Evolutionary conservation across 2,113 vertebrate genomes (phyloP).

Genomic region (Vulpes vulpes): DNA sequence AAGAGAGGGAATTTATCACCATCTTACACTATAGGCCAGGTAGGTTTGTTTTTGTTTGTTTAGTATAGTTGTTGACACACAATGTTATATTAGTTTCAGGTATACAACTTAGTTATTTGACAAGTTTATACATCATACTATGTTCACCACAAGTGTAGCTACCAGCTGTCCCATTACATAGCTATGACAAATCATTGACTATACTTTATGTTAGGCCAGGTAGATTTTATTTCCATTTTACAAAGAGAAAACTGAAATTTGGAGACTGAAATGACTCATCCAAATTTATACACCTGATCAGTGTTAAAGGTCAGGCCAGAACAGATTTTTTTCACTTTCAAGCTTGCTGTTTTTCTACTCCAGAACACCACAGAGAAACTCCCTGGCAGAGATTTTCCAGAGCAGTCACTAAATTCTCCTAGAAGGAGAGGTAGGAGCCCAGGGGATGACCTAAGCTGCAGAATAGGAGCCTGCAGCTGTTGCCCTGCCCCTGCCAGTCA

Average conservation of each 20-base stretch:
- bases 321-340: background rate
- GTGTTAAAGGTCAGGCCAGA: background rate
- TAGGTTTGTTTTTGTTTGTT: background rate
- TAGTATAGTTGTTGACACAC: background rate
- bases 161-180: background rate
- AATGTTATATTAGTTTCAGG: background rate
- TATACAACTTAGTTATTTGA: background rate
- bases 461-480: fast-evolving
- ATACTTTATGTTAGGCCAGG: too few species aligned
- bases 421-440: fast-evolving
- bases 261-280: background rate
- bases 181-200: background rate
- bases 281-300: background rate
- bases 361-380: too few species aligned
- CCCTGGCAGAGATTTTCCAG: background rate
- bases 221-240: background rate
- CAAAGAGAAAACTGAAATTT: background rate
- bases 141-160: background rate
- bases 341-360: background rate
- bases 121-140: background rate
- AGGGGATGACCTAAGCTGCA: fast-evolving
- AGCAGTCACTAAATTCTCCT: background rate
- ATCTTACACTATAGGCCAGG: background rate
- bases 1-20: background rate
- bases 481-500: background rate